phyloP scores from a whole-genome alignment of 2,113 vertebrate species.

The Hiodon tergisus region DNA sequence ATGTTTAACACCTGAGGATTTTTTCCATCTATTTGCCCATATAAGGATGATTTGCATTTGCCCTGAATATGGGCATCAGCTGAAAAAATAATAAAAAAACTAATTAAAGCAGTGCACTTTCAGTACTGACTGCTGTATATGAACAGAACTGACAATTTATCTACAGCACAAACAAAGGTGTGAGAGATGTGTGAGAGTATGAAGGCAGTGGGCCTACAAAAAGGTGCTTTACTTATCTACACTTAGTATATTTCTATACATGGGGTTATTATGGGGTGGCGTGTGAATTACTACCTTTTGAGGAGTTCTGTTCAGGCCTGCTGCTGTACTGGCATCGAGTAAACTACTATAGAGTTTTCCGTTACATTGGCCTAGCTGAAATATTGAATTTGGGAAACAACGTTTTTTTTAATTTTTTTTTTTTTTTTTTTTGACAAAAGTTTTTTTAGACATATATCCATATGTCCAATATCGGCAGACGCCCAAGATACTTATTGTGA shows the following conservation, averaged over 20 bases:
- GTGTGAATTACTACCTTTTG: no score
- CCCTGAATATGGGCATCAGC: not conserved
- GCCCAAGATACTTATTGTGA: not conserved
- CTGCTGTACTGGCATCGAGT: no score
- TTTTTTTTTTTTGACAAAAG: not conserved
- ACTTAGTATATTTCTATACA: not conserved
- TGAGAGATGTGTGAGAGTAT: not conserved
- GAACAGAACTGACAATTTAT: not conserved
- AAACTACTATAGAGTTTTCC: no score
- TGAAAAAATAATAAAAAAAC: no score
- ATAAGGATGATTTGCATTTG: slow-evolving; percentile 15
- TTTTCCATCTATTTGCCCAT: not conserved
- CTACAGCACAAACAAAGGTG: not conserved
- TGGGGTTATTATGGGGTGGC: no score
- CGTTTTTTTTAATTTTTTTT: not conserved
- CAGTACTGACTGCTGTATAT: not conserved
- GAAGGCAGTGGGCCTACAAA: not conserved
- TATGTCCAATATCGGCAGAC: not conserved
- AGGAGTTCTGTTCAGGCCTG: no score
- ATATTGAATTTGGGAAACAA: not conserved
- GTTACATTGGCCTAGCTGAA: not conserved
- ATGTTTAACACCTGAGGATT: slow-evolving; percentile 14
- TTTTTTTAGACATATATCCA: not conserved
- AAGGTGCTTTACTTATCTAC: not conserved
- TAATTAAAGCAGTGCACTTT: not conserved